Evolutionary conservation across 2,888 invertebrate species (phyloP).

Genomic region (Andrena hattorfiana): DNA sequence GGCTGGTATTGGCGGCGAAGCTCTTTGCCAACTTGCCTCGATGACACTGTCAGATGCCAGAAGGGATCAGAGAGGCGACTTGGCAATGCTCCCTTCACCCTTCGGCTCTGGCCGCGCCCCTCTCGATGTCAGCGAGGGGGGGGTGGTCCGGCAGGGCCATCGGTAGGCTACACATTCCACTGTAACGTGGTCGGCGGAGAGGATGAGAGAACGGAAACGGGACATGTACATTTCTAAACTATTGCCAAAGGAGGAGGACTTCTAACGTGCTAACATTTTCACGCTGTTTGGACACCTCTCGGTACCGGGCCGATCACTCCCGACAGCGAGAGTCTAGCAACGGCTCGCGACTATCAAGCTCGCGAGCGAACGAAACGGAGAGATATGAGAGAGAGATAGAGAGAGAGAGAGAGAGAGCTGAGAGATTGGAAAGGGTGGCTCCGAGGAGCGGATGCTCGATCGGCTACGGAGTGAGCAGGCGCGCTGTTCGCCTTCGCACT

Average conservation of each 20-base stretch:
- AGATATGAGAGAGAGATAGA: not conserved
- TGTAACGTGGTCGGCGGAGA: conserved; percentile 72
- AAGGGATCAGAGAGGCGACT: conserved; percentile 44
- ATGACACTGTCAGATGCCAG: conserved; percentile 22
- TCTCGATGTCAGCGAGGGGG: not conserved
- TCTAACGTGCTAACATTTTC: conserved; percentile 68
- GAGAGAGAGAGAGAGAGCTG: not conserved
- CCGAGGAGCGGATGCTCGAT: conserved; percentile 17
- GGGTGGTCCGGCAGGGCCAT: conserved; percentile 58
- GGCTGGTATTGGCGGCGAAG: conserved; percentile 57
- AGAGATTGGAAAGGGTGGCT: not conserved
- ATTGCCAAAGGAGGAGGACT: conserved; percentile 74
- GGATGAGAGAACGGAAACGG: conserved; percentile 33
- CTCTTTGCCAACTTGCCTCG: conserved; percentile 74
- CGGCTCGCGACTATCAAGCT: no score
- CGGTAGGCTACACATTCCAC: conserved; percentile 79
- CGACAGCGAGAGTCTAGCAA: not conserved
- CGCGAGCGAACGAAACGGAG: not conserved
- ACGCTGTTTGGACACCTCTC: conserved; percentile 68
- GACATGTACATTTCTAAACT: conserved; percentile 72
- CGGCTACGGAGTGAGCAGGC: not conserved
- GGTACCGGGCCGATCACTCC: conserved; percentile 16
- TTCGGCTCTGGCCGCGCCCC: conserved; percentile 28
- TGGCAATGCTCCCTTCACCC: conserved; percentile 45
- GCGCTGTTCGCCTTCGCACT: conserved; percentile 57